Percentiles rank a stretch among this genome's conserved stretches.
Conservation (phyloP, 1,140 invertebrate species). For the Bilobella aurantiaca region DNA sequence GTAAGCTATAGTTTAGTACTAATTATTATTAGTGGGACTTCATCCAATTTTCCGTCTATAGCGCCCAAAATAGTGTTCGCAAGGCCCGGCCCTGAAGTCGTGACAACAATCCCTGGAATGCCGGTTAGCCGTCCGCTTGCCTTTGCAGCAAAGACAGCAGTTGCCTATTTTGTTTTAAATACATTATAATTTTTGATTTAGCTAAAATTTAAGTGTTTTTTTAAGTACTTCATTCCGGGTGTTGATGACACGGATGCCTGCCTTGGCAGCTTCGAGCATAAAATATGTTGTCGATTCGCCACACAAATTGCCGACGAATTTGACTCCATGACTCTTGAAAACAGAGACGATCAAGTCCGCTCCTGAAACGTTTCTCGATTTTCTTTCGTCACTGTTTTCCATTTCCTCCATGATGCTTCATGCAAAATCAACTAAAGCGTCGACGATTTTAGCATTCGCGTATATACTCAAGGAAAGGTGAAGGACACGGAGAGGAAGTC, state of each 20-base stretch:
- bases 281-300: neutral
- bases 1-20: neutral
- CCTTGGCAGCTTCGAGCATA: neutral
- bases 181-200: neutral
- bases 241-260: neutral
- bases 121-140: neutral
- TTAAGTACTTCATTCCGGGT: neutral
- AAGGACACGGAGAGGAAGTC: neutral
- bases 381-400: neutral
- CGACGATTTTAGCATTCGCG: neutral
- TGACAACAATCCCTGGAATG: neutral
- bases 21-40: constrained; percentile 4
- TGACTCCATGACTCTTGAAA: constrained; percentile 1
- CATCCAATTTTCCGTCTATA: neutral
- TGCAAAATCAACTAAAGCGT: neutral
- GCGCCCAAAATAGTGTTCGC: neutral
- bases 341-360: neutral
- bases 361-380: neutral
- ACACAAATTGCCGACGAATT: neutral
- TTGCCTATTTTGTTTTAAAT: neutral
- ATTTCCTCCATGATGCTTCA: neutral
- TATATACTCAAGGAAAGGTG: neutral
- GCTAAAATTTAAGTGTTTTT: neutral
- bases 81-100: neutral
- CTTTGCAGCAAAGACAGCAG: neutral